A percentile compares a stretch with the other conserved stretches of the same genome.
These are phyloP conservation scores for Menidia menidia DNA, from an alignment of 2,797 vertebrate species.

Conservation along the genomic window DNA sequence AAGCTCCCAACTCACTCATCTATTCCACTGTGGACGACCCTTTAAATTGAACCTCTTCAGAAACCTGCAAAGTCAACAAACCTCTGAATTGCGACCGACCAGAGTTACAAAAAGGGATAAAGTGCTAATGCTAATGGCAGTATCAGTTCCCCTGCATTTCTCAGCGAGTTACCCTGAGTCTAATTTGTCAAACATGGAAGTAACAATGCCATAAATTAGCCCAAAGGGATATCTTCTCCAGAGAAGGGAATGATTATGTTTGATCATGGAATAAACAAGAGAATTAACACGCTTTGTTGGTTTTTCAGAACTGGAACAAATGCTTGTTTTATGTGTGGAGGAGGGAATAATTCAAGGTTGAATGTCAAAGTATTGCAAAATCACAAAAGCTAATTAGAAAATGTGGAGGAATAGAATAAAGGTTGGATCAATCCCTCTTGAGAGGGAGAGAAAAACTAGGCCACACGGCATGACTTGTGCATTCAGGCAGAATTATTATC, in stretches of 20 bases:
- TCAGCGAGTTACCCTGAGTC: slow-evolving; percentile 61
- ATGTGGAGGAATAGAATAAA: slow-evolving; percentile 70
- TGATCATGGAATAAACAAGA: slow-evolving; percentile 84
- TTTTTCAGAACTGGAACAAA: slow-evolving; percentile 77
- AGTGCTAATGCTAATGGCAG: slow-evolving; percentile 75
- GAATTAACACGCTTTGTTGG: slow-evolving; percentile 82
- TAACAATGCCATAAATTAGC: slow-evolving; percentile 78
- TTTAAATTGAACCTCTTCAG: slow-evolving; percentile 51
- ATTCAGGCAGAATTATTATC: slow-evolving; percentile 50
- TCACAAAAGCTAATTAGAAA: slow-evolving; percentile 78
- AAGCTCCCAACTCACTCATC: slow-evolving; percentile 36
- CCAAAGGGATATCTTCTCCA: slow-evolving; percentile 73
- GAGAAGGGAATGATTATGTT: slow-evolving; percentile 78
- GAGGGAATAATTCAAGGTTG: slow-evolving; percentile 81
- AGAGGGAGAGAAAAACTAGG: slow-evolving; percentile 69
- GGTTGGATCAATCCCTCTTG: slow-evolving; percentile 69
- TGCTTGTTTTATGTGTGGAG: slow-evolving; percentile 66
- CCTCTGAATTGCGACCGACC: slow-evolving; percentile 63
- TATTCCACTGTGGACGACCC: slow-evolving; percentile 56
- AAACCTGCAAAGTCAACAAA: slow-evolving; percentile 74
- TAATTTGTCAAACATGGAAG: slow-evolving; percentile 80
- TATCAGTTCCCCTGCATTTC: slow-evolving; percentile 35
- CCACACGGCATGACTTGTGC: slow-evolving; percentile 46
- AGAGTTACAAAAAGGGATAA: slow-evolving; percentile 49
- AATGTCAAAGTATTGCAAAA: slow-evolving; percentile 75